phyloP scores from a whole-genome alignment of 1,140 invertebrate species.

The Diplogasteroides magnus region DNA sequence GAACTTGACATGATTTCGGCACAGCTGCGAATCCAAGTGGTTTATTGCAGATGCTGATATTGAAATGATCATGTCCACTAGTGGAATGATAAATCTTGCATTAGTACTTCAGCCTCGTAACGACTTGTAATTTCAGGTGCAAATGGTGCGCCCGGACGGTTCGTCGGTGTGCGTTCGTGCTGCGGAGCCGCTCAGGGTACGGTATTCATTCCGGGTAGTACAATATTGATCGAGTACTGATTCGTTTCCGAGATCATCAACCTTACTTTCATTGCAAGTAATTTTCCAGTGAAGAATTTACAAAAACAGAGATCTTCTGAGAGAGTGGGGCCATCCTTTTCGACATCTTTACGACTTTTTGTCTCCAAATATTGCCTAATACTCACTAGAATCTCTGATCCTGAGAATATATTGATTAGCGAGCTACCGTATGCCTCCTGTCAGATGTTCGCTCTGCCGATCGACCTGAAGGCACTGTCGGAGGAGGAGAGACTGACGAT shows the following conservation, averaged over 20 bases:
- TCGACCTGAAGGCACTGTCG: conserved; percentile 38
- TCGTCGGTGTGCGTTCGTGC: conserved; percentile 40
- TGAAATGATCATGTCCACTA: too few species aligned
- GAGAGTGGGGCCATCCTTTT: background rate
- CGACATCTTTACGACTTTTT: background rate
- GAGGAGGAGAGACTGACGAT: conserved; percentile 44
- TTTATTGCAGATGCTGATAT: too few species aligned
- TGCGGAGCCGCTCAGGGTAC: conserved; percentile 39
- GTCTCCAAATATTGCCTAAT: background rate
- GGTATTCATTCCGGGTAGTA: background rate
- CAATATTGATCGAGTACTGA: too few species aligned
- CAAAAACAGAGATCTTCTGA: conserved; percentile 4
- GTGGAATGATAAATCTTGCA: too few species aligned
- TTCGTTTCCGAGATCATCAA: too few species aligned
- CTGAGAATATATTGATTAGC: too few species aligned
- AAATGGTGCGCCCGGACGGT: conserved; percentile 40
- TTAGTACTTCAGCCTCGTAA: too few species aligned
- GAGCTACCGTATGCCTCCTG: too few species aligned
- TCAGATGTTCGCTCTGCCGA: conserved; percentile 39
- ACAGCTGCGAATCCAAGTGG: too few species aligned
- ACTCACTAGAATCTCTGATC: background rate
- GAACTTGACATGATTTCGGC: too few species aligned
- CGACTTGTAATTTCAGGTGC: too few species aligned
- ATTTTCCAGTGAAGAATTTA: background rate
- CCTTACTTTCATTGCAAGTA: too few species aligned